Evolutionary conservation across 2,113 vertebrate genomes (phyloP).

Genomic region (Columbina picui): DNA sequence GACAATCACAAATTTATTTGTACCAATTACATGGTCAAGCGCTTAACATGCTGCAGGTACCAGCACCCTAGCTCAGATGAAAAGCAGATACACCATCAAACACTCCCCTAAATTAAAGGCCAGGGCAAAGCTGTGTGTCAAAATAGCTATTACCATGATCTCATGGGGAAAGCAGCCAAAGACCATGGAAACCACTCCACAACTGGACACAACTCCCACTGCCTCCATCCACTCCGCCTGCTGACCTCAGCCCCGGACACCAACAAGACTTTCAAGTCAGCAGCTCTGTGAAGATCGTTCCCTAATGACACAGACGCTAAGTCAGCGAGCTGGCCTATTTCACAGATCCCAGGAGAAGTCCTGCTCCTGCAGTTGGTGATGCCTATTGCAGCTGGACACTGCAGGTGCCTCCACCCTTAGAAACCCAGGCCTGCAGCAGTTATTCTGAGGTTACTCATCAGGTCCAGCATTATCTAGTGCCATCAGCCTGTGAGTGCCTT

Average conservation of each 20-base stretch:
- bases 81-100: not conserved
- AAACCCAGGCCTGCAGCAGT: not conserved
- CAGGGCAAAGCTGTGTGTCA: not conserved
- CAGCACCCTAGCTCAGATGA: not conserved
- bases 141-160: conserved; percentile 55
- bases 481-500: not conserved
- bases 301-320: not conserved
- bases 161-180: conserved; percentile 48
- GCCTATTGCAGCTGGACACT: not conserved
- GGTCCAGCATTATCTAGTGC: not conserved
- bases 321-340: not conserved
- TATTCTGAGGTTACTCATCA: not conserved
- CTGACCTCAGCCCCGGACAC: conserved; percentile 13
- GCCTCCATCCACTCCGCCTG: not conserved
- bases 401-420: not conserved
- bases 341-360: not conserved
- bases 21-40: not conserved
- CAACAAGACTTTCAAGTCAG: not conserved
- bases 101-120: conserved; percentile 42
- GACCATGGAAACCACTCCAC: conserved; percentile 54
- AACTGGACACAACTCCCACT: conserved; percentile 9
- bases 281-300: not conserved
- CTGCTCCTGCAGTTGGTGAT: not conserved
- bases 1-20: not conserved
- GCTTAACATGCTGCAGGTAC: not conserved